These are phyloP conservation scores for Odocoileus virginianus DNA, from an alignment of 2,113 vertebrate species.

Conservation along the genomic window DNA sequence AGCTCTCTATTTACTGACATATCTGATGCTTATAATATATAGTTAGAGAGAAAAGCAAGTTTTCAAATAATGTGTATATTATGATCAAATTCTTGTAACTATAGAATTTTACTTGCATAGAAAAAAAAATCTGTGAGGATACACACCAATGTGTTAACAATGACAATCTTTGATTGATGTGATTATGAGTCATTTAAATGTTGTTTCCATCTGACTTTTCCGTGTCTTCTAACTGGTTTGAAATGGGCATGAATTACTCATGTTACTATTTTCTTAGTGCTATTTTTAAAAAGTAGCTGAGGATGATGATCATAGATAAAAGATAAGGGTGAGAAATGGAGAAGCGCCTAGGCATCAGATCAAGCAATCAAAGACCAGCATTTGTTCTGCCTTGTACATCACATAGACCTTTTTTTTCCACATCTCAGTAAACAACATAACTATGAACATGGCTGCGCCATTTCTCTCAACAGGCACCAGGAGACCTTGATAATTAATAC, in stretches of 20 bases:
- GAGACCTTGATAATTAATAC: slow-evolving; percentile 13
- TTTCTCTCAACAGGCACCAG: neutral
- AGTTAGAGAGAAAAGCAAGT: neutral
- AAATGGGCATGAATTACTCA: neutral
- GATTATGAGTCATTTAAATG: neutral
- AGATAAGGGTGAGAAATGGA: neutral
- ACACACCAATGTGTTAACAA: neutral
- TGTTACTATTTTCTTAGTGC: neutral
- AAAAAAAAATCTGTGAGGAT: neutral
- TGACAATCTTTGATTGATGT: neutral
- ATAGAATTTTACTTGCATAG: neutral
- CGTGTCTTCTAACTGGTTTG: neutral
- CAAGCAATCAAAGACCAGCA: neutral
- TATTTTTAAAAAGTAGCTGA: neutral
- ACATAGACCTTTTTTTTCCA: neutral
- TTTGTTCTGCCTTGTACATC: neutral
- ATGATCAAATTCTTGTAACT: neutral
- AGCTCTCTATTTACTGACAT: neutral
- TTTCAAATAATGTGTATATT: neutral
- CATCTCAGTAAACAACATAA: slow-evolving; percentile 14
- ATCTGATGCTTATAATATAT: neutral
- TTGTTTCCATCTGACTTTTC: neutral
- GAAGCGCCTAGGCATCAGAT: neutral
- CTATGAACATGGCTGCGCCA: neutral
- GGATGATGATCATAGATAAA: neutral